These are phyloP conservation scores for Spinus olivaceus DNA, from an alignment of 2,797 vertebrate genomes.

Conservation along the genomic window DNA sequence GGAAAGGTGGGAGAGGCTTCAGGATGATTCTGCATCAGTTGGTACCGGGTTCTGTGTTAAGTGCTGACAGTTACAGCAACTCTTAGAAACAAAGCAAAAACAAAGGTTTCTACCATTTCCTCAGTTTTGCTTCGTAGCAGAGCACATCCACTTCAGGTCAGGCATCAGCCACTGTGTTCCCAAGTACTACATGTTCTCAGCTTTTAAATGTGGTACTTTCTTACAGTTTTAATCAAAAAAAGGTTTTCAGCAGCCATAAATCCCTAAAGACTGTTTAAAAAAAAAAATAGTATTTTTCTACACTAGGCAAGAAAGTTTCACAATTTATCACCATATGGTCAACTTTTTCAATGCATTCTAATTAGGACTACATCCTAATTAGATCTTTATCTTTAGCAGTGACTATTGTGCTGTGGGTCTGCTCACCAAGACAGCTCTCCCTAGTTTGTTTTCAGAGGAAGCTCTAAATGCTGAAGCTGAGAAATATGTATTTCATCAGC, in stretches of 20 bases:
- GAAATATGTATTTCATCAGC: not conserved
- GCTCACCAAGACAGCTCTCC: not conserved
- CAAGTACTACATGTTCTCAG: not conserved
- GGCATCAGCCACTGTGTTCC: not conserved
- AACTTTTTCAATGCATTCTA: not conserved
- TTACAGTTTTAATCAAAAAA: not conserved
- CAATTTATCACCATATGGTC: slow-evolving; percentile 36
- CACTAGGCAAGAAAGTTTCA: not conserved
- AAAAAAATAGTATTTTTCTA: not conserved
- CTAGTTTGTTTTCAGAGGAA: not conserved
- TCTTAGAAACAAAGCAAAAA: not conserved
- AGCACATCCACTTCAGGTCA: not conserved
- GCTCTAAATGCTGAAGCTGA: not conserved
- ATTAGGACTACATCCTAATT: slow-evolving; percentile 32
- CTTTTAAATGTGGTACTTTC: not conserved
- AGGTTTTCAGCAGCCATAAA: not conserved
- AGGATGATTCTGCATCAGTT: not conserved
- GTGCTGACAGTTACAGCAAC: not conserved
- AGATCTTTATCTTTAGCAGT: not conserved
- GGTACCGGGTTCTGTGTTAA: not conserved
- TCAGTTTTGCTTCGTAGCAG: not conserved
- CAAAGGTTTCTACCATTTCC: not conserved
- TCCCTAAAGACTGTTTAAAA: not conserved
- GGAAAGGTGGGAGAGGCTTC: not conserved
- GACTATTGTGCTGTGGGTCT: not conserved